Conservation (phyloP, 2,113 vertebrate genomes). For the Axis porcinus region DNA sequence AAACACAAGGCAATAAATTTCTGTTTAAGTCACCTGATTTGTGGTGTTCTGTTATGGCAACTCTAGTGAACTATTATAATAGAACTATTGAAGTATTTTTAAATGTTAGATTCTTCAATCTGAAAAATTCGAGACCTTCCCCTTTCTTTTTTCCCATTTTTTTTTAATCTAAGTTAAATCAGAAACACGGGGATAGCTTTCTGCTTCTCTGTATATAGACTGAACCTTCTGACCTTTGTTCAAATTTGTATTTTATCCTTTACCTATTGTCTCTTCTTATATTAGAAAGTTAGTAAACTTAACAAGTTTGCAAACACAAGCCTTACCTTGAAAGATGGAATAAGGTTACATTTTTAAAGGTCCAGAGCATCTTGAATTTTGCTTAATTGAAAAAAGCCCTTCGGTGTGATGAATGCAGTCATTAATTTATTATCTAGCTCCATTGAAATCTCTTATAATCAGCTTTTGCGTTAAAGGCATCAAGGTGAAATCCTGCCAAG, state of each 20-base stretch:
- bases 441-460: slow-evolving; percentile 22
- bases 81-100: not conserved
- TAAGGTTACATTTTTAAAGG: not conserved
- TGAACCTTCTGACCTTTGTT: not conserved
- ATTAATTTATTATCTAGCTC: slow-evolving; percentile 50
- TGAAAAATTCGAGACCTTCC: not conserved
- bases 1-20: not conserved
- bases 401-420: slow-evolving; percentile 36
- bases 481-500: slow-evolving; percentile 34
- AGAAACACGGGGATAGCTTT: not conserved
- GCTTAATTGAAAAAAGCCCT: slow-evolving; percentile 38
- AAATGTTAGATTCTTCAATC: not conserved
- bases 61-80: not conserved
- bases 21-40: not conserved
- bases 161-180: not conserved
- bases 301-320: not conserved
- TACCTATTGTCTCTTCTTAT: not conserved
- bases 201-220: not conserved
- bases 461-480: slow-evolving; percentile 30
- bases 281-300: not conserved
- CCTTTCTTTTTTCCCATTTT: not conserved
- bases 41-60: not conserved
- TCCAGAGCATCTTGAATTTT: not conserved
- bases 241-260: not conserved
- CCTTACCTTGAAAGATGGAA: not conserved